Evolutionary conservation across 2,797 vertebrate species (phyloP).

Genomic region (Anas georgica): DNA sequence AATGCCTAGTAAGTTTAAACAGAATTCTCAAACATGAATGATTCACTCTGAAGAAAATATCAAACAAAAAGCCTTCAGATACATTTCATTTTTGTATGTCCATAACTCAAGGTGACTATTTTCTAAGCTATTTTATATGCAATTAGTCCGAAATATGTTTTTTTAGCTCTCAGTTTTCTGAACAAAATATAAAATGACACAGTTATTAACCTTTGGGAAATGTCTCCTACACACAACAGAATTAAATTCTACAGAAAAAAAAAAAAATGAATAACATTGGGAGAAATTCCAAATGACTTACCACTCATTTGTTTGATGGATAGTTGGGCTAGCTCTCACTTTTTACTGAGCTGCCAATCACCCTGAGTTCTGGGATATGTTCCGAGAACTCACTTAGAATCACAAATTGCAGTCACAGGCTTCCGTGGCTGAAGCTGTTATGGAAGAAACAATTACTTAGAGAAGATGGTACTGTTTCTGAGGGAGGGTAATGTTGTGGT

Average conservation of each 20-base stretch:
- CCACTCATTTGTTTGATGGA: slow-evolving; percentile 51
- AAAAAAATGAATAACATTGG: background rate
- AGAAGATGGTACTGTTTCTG: slow-evolving; percentile 14
- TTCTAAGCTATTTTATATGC: slow-evolving; percentile 38
- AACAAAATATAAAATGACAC: slow-evolving; percentile 58
- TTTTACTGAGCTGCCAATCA: slow-evolving; percentile 59
- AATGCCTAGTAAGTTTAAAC: background rate
- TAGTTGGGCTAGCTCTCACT: background rate
- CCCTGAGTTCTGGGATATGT: background rate
- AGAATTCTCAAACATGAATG: background rate
- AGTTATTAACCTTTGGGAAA: slow-evolving; percentile 56
- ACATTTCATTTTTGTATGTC: slow-evolving; percentile 9
- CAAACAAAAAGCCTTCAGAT: background rate
- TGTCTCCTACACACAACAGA: slow-evolving; percentile 30
- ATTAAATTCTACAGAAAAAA: slow-evolving; percentile 31
- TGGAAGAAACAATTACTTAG: background rate
- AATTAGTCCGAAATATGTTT: slow-evolving; percentile 45
- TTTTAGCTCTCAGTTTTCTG: slow-evolving; percentile 33
- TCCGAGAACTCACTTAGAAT: slow-evolving; percentile 7
- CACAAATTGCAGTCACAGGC: background rate
- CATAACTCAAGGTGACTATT: slow-evolving; percentile 57
- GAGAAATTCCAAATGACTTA: slow-evolving; percentile 59
- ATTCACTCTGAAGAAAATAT: slow-evolving; percentile 7
- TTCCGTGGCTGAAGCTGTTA: background rate
- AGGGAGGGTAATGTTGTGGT: background rate